Percentiles rank a stretch among this genome's conserved stretches.
Conservation (phyloP, 1,140 invertebrate species). For the Vanessa tameamea region DNA sequence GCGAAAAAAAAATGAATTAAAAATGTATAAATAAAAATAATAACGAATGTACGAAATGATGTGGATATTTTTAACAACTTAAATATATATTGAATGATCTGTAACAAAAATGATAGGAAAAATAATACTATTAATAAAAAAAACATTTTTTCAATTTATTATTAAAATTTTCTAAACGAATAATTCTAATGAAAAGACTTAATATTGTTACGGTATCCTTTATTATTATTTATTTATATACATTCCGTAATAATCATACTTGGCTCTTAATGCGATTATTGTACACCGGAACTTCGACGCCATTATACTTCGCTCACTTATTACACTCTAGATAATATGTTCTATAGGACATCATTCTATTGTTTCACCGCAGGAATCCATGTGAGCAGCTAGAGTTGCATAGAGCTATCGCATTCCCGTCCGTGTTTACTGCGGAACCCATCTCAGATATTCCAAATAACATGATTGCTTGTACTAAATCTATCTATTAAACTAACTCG, state of each 20-base stretch:
- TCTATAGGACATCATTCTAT: constrained; percentile 27
- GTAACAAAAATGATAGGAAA: too few species aligned
- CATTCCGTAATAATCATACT: background rate
- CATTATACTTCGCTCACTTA: constrained; percentile 13
- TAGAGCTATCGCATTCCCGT: constrained; percentile 45
- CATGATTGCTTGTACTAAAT: constrained; percentile 17
- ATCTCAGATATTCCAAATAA: constrained; percentile 29
- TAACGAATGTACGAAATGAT: too few species aligned
- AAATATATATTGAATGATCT: too few species aligned
- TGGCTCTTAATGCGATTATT: constrained; percentile 7
- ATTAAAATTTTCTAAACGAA: too few species aligned
- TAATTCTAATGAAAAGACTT: background rate
- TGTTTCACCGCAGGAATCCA: constrained; percentile 44
- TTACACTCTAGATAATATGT: constrained; percentile 13
- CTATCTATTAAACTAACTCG: constrained; percentile 16
- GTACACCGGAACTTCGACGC: background rate
- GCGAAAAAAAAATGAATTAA: background rate
- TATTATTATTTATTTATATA: background rate
- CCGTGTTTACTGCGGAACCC: constrained; percentile 31
- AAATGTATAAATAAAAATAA: too few species aligned
- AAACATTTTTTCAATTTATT: too few species aligned
- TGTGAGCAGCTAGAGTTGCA: constrained; percentile 44
- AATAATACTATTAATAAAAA: too few species aligned
- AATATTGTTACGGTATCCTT: background rate
- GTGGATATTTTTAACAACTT: too few species aligned